Evolutionary conservation across 2,888 invertebrate species (phyloP).

Genomic region (Lasioglossum marginatum): DNA sequence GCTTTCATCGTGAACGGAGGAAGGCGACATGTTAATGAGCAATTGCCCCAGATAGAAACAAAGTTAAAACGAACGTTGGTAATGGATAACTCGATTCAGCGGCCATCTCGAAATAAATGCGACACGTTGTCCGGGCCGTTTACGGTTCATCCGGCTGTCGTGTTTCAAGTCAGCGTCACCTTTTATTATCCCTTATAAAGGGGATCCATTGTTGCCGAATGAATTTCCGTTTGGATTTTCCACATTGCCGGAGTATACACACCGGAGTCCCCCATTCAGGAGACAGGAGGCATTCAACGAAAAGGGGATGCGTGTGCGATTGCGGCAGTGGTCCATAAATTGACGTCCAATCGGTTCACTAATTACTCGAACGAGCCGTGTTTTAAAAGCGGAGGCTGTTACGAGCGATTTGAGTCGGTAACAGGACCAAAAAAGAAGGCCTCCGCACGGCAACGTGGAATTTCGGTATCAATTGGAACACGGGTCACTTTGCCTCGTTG

Average conservation of each 20-base stretch:
- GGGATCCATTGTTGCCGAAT: not conserved
- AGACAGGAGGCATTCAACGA: not conserved
- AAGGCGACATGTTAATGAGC: not conserved
- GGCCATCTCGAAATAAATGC: not conserved
- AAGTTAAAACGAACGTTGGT: not conserved
- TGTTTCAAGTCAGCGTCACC: not conserved
- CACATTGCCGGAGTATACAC: not conserved
- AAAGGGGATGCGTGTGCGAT: conserved; percentile 34
- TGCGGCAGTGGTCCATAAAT: conserved; percentile 76
- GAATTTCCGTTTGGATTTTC: conserved; percentile 13
- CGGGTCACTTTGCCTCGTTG: conserved; percentile 13
- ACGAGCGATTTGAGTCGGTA: conserved; percentile 66
- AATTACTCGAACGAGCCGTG: conserved; percentile 76
- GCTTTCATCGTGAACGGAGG: not conserved
- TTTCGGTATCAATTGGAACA: conserved; percentile 38
- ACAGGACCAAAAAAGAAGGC: conserved; percentile 45
- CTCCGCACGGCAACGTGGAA: not conserved
- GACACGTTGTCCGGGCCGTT: not conserved
- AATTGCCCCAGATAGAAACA: not conserved
- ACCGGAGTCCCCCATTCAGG: not conserved
- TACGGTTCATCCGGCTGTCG: not conserved
- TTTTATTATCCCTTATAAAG: conserved; percentile 21
- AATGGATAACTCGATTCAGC: not conserved
- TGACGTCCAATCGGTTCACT: conserved; percentile 79
- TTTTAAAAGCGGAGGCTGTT: conserved; percentile 74